A percentile compares a stretch with the other conserved stretches of the same genome.
These are phyloP conservation scores for Aramus guarauna DNA, from an alignment of 2,113 vertebrate species.

Conservation along the genomic window DNA sequence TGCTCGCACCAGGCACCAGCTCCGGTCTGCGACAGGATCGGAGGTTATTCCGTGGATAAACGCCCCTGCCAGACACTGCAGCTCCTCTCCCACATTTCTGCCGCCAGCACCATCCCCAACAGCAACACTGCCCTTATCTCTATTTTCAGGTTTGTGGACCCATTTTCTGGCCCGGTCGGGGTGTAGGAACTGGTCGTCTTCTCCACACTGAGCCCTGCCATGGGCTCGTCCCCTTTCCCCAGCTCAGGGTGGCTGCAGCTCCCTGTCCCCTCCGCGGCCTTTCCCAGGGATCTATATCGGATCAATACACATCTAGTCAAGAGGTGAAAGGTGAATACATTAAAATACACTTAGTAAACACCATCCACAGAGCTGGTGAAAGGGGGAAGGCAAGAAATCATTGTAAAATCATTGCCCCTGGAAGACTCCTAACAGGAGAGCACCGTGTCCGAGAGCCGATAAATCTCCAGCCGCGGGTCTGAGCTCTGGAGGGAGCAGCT, in stretches of 20 bases:
- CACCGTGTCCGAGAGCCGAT: not conserved
- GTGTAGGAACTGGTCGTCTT: not conserved
- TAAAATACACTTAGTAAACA: conserved; percentile 49
- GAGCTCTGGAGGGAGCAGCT: not conserved
- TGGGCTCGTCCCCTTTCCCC: not conserved
- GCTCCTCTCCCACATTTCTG: not conserved
- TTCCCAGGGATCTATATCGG: not conserved
- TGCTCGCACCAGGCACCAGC: not conserved
- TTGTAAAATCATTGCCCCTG: not conserved
- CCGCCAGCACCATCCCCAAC: not conserved
- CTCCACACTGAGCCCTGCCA: not conserved
- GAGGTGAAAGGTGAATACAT: conserved; percentile 39
- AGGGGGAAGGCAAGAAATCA: conserved; percentile 40
- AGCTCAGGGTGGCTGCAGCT: not conserved
- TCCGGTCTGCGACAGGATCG: not conserved
- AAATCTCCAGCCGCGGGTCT: not conserved
- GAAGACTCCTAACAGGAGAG: not conserved
- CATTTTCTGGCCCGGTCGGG: not conserved
- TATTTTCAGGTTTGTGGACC: not conserved
- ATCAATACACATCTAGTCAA: not conserved
- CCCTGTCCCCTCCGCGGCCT: not conserved
- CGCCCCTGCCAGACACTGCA: fast-evolving
- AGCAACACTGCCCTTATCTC: too few relatives aligned
- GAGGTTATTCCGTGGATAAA: not conserved
- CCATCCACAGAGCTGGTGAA: not conserved